Evolutionary conservation across 2,113 vertebrate species (phyloP).

Genomic region (Gambusia holbrooki): DNA sequence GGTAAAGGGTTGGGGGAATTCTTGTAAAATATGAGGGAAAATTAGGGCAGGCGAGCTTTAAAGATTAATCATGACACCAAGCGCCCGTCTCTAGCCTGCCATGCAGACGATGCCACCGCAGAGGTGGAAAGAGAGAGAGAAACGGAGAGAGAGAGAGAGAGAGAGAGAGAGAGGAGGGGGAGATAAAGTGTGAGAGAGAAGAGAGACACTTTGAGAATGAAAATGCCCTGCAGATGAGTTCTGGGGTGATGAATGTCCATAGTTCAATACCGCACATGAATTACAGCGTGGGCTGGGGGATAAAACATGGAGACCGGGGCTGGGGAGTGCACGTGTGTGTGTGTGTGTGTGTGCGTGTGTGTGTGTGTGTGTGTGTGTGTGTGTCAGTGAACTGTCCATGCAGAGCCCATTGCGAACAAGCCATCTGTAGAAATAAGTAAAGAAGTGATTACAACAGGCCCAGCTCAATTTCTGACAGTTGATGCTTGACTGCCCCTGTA

Average conservation of each 20-base stretch:
- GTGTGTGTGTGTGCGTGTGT: constrained; percentile 19
- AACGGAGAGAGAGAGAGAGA: not conserved
- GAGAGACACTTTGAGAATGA: constrained; percentile 73
- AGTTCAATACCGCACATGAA: constrained; percentile 76
- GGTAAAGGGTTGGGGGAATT: constrained; percentile 30
- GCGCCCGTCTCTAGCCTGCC: constrained; percentile 57
- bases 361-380: constrained; percentile 29
- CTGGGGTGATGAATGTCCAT: constrained; percentile 73
- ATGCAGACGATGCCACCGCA: constrained; percentile 56
- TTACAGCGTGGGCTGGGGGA: constrained; percentile 70
- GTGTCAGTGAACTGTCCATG: constrained; percentile 67
- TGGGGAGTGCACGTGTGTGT: constrained; percentile 29
- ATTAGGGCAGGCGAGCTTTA: constrained; percentile 73
- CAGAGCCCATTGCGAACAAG: constrained; percentile 71
- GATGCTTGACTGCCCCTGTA: constrained; percentile 68
- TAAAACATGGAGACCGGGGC: constrained; percentile 64
- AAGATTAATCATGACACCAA: constrained; percentile 72
- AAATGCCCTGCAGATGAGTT: constrained; percentile 77
- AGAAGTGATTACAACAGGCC: constrained; percentile 78
- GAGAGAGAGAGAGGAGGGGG: constrained; percentile 23
- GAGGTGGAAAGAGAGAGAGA: constrained; percentile 48
- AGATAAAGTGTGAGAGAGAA: constrained; percentile 57
- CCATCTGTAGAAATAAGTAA: constrained; percentile 79
- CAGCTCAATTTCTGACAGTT: constrained; percentile 77
- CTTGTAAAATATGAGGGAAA: constrained; percentile 73